These are phyloP conservation scores for Dermolepida albohirtum DNA, from an alignment of 2,888 invertebrate genomes.

Conservation along the genomic window DNA sequence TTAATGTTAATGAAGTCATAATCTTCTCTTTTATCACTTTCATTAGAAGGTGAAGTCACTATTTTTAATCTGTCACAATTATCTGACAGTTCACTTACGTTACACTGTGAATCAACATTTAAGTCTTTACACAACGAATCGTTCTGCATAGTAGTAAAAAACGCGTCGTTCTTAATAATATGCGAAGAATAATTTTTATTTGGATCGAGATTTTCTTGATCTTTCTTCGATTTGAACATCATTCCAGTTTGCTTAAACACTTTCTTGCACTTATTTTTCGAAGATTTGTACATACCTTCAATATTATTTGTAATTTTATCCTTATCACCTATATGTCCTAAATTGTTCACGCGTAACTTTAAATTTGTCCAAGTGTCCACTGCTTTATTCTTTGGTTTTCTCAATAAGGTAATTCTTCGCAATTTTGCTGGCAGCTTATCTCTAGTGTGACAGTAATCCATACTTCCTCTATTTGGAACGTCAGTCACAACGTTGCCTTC, in stretches of 20 bases:
- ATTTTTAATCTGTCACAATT: constrained; percentile 40
- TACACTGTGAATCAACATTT: constrained; percentile 36
- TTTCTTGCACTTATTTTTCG: constrained; percentile 62
- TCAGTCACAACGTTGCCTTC: constrained; percentile 28
- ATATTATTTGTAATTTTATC: constrained; percentile 59
- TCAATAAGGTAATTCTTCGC: constrained; percentile 54
- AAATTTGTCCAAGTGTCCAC: constrained; percentile 60
- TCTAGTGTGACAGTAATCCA: constrained; percentile 57
- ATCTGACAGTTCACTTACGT: constrained; percentile 40
- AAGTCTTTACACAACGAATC: constrained; percentile 23
- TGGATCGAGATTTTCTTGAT: constrained; percentile 50
- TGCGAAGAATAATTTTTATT: constrained; percentile 50
- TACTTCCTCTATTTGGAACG: constrained; percentile 47
- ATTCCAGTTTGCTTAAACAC: constrained; percentile 60
- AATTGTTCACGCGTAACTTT: constrained; percentile 59
- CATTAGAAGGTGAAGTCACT: constrained; percentile 41
- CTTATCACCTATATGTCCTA: constrained; percentile 52
- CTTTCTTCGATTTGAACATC: constrained; percentile 56
- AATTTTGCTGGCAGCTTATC: constrained; percentile 56
- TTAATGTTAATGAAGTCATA: constrained; percentile 58
- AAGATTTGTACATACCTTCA: constrained; percentile 63
- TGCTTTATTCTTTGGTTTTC: constrained; percentile 57
- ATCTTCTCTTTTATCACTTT: constrained; percentile 52
- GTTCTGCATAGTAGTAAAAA: constrained; percentile 54
- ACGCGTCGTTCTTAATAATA: constrained; percentile 58